Evolutionary conservation across 2,888 invertebrate genomes (phyloP).

Genomic region (Ellobium chinense): DNA sequence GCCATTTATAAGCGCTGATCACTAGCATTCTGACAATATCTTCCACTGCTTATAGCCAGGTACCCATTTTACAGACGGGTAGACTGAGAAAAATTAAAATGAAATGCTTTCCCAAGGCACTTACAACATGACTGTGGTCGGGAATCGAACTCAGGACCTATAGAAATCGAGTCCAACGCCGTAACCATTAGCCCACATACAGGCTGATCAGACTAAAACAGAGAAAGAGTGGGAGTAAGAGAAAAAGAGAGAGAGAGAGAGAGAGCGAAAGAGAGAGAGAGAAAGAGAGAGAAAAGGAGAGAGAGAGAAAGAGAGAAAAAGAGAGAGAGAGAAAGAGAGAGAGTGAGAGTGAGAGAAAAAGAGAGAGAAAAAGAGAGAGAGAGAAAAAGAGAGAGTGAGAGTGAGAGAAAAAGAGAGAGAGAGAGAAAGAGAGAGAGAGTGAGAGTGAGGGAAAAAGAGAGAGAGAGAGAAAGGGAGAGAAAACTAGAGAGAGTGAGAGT

Average conservation of each 20-base stretch:
- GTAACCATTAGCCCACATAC: too few species aligned
- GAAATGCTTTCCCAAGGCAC: too few species aligned
- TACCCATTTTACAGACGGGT: too few species aligned
- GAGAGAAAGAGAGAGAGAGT: slow-evolving; percentile 21
- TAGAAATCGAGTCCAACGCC: too few species aligned
- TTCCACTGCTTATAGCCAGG: too few species aligned
- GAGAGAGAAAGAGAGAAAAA: background rate
- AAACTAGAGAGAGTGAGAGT: background rate
- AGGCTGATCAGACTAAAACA: too few species aligned
- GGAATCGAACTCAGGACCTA: too few species aligned
- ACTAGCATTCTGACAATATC: too few species aligned
- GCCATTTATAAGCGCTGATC: too few species aligned
- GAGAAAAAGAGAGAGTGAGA: background rate
- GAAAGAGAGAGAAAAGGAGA: background rate
- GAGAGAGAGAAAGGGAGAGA: background rate
- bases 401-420: slow-evolving; percentile 21
- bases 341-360: background rate
- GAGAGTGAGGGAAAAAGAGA: slow-evolving; percentile 6
- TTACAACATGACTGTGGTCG: too few species aligned
- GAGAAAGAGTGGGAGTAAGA: background rate
- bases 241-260: background rate
- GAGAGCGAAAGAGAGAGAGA: background rate
- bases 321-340: background rate
- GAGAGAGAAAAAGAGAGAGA: slow-evolving; percentile 16
- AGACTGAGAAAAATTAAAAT: too few species aligned